Evolutionary conservation across 2,888 invertebrate species (phyloP), one percentile per base, ranked within the genome.

Genomic region (Xestia sexstrigata): DNA sequence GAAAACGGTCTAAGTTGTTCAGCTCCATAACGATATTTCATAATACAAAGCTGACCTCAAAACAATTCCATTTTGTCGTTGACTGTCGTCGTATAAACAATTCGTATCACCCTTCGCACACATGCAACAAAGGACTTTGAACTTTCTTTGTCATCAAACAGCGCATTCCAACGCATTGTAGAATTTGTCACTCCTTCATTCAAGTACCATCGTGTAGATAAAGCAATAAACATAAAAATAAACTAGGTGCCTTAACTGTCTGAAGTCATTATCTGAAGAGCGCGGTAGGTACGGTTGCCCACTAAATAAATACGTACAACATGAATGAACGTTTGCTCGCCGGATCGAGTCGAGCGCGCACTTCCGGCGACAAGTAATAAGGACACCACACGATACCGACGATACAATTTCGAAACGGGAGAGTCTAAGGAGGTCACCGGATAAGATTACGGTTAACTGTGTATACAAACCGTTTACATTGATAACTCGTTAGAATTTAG

Each of bases 391-490:
- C 94, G 95, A 95, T 95, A 96, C 93, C 93, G 91, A 90, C 93
- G 94, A 93, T 96, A 96, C 94, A 94, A 95, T 96, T 96, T 96
- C 95, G 95, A 96, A 96, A 96, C 96, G 95, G 96, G 96, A 96
- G 94, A 94, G 93, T 94, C 93, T 95, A 96, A 96, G 95, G 95
- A 96, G 96, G 96, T 95, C 96, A 95, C 94, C 94, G 96, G 96
- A 96, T 96, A 96, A 96, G 96, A 96, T 96, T 96, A 96, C 95
- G 93, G 94, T 93, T 95, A 93, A 95, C 96, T 95, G 95, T 94
- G 96, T 96, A 96, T 96, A 96, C 95, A 96, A 95, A 95, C 95
- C 95, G 96, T 95, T 95, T 95, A 95, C 95, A 94, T 95, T 95
- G 96, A 96, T 96, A 96, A 95, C 94, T 95, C 91, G 93, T 93